Evolutionary conservation across 2,888 invertebrate species (phyloP), one percentile per base, ranked within the genome.

Genomic region (Schizaphis graminum): DNA sequence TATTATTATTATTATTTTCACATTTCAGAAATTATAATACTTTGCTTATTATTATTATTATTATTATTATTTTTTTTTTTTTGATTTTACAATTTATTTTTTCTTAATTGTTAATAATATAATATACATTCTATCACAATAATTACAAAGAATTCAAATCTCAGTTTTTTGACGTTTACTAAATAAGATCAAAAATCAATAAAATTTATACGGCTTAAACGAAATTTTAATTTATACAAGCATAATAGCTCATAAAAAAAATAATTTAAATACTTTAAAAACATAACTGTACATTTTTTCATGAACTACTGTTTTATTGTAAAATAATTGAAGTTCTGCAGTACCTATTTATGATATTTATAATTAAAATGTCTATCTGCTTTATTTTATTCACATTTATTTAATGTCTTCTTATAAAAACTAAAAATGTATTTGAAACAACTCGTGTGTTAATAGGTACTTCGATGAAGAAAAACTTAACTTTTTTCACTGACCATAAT

Each of bases 71-170:
- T n/a, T n/a, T n/a, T 56, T 85, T 26, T 47, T 53, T 87, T 86
- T 92, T 47, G 4, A 49, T 77, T 53, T 84, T 53, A 91, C 84
- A 84, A 35, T 86, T n/a, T n/a, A 57, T 57, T 86, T 86, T 86
- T 86, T 0, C n/a, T 44, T 61, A 85, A 21, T 85, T 85, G 11
- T 24, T 44, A 85, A 91, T 91, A 84, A 84, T 77, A 56, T 57
- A 89, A 91, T 92, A 92, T 26, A 92, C 49, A 41, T 49, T 92
- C 87, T 61, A 53, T 67, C 92, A 88, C 92, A 92, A 92, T n/a
- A 28, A 87, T 67, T 92, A 92, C 92, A 61, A 28, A 35, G 57
- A 88, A 87, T 92, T 92, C 21, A 87, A 92, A 41, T 67, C 87
- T 88, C 92, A 87, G 67, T 61, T 28, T 67, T 49, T 67, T 10